Conservation (phyloP, 2,113 vertebrate genomes). For the Aldabrachelys gigantea region DNA sequence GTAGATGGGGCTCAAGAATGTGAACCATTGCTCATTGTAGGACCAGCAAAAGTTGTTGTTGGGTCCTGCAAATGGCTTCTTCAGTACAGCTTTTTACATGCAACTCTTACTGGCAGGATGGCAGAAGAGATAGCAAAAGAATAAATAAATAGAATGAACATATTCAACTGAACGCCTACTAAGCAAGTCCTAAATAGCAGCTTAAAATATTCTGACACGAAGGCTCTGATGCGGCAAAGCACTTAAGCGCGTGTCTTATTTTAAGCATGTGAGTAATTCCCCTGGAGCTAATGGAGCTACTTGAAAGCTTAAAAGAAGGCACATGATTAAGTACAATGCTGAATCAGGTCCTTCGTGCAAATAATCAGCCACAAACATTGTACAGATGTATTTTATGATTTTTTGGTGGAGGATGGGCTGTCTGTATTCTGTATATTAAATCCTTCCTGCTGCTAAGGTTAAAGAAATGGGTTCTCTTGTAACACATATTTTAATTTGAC, state of each 20-base stretch:
- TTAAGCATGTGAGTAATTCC: not conserved
- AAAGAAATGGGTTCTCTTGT: slow-evolving; percentile 73
- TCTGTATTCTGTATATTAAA: slow-evolving; percentile 72
- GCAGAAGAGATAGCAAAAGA: not conserved
- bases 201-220: not conserved
- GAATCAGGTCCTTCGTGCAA: slow-evolving; percentile 31
- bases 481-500: slow-evolving; percentile 73
- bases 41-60: not conserved
- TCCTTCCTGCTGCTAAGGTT: slow-evolving; percentile 77
- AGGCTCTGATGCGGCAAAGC: not conserved
- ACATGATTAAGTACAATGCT: not conserved
- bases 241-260: not conserved
- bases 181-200: slow-evolving; percentile 5
- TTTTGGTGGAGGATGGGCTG: slow-evolving; percentile 69
- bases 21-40: not conserved
- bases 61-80: not conserved
- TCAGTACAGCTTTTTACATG: not conserved
- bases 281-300: not conserved
- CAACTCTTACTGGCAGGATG: not conserved
- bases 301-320: not conserved
- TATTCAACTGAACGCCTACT: not conserved
- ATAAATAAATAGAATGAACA: not conserved
- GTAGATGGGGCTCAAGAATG: not conserved
- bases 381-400: slow-evolving; percentile 59
- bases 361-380: slow-evolving; percentile 67